These are phyloP conservation scores for Tinea pellionella DNA, from an alignment of 2,888 invertebrate genomes.

Conservation along the genomic window DNA sequence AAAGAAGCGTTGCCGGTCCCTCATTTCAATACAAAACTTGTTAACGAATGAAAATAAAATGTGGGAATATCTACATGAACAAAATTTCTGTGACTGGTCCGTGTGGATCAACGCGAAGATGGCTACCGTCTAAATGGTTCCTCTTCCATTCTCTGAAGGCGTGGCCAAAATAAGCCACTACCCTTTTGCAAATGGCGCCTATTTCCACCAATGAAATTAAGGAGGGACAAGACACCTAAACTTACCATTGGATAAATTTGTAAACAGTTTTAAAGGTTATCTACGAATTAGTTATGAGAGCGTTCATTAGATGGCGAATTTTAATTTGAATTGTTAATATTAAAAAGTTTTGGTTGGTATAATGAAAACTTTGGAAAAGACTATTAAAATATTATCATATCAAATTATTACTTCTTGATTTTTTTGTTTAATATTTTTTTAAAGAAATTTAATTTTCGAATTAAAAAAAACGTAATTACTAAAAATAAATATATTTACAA, in stretches of 20 bases:
- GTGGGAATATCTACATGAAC: neutral
- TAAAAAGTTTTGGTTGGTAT: neutral
- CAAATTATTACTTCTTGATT: no score
- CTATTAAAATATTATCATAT: neutral
- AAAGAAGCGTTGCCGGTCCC: no score
- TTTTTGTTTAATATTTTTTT: no score
- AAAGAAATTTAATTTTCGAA: no score
- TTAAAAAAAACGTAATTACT: no score
- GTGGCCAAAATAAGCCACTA: neutral
- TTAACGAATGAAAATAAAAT: neutral
- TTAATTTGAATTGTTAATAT: neutral
- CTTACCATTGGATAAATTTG: constrained; percentile 27
- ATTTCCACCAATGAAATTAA: constrained; percentile 49
- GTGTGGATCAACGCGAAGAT: neutral
- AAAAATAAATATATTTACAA: no score
- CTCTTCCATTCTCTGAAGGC: neutral
- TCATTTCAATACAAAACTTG: no score
- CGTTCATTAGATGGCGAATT: neutral
- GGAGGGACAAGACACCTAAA: constrained; percentile 21
- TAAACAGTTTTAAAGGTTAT: constrained; percentile 1
- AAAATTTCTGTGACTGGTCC: neutral
- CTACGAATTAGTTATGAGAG: neutral
- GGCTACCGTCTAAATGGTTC: neutral
- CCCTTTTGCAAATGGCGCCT: constrained; percentile 64
- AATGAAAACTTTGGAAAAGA: neutral